These are phyloP conservation scores for Lagenorhynchus albirostris DNA, from an alignment of 2,113 vertebrate species.

Conservation along the genomic window DNA sequence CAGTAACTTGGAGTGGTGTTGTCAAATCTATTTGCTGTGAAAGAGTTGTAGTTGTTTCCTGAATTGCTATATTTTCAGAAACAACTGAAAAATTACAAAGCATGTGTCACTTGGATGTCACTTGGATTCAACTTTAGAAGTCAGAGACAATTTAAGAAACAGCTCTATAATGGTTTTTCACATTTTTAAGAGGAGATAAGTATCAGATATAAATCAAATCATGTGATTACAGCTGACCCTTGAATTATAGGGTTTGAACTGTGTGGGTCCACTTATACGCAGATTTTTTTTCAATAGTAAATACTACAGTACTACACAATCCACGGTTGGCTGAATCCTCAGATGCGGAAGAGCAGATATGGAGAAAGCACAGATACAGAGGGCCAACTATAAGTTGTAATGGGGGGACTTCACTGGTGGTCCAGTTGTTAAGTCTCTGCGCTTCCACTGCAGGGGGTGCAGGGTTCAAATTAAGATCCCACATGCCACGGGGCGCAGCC, in stretches of 20 bases:
- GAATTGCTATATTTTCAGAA: conserved; percentile 53
- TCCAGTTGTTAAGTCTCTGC: too few species aligned
- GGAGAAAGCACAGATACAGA: neutral
- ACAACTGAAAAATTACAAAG: conserved; percentile 63
- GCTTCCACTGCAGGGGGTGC: too few species aligned
- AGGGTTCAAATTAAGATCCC: too few species aligned
- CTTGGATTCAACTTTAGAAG: conserved; percentile 26
- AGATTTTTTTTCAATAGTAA: neutral
- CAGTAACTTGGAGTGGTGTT: conserved; percentile 39
- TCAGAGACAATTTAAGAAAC: conserved; percentile 38
- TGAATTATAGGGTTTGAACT: neutral
- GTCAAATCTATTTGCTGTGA: conserved; percentile 39
- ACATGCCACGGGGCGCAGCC: too few species aligned
- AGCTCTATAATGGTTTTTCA: conserved; percentile 24
- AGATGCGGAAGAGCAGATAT: neutral
- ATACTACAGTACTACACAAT: neutral
- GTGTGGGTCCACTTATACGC: neutral
- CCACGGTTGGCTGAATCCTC: neutral
- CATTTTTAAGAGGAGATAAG: conserved; percentile 23
- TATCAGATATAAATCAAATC: conserved; percentile 46
- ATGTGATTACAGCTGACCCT: neutral
- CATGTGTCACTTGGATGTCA: conserved; percentile 4
- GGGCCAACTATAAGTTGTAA: neutral
- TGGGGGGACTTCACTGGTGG: neutral
- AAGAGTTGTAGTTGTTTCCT: conserved; percentile 24